phyloP scores from a whole-genome alignment of 92 coral and sea anemone genomes.

The Scolanthus callimorphus region DNA sequence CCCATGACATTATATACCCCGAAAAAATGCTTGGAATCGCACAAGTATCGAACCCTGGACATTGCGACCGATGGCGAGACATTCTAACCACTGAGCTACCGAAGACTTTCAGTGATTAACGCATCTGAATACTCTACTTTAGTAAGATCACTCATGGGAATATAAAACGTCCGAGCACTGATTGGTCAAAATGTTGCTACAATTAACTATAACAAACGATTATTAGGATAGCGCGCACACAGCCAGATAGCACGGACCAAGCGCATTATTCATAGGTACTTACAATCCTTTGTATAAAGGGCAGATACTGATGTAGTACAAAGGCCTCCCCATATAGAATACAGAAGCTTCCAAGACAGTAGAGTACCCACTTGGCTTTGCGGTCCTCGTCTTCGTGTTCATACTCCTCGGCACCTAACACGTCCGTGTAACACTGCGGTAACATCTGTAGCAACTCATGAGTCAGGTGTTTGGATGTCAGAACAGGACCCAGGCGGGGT shows the following conservation, averaged over 20 bases:
- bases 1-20: slow-evolving; percentile 1
- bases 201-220: too few species aligned
- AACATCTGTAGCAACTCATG: slow-evolving; percentile 78
- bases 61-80: not conserved
- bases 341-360: slow-evolving; percentile 71
- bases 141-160: too few species aligned
- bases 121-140: too few species aligned
- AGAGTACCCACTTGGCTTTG: slow-evolving; percentile 91
- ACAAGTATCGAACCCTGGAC: not conserved
- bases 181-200: too few species aligned
- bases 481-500: slow-evolving; percentile 89
- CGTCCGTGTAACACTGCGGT: slow-evolving; percentile 82
- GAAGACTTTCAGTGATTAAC: not conserved
- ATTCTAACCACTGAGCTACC: not conserved
- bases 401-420: slow-evolving; percentile 52
- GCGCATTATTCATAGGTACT: too few species aligned
- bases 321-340: slow-evolving; percentile 89
- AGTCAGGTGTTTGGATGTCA: slow-evolving; percentile 81
- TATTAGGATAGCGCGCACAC: too few species aligned
- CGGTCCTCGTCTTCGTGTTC: slow-evolving; percentile 80
- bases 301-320: slow-evolving; percentile 81
- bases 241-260: too few species aligned
- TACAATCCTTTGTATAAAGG: slow-evolving; percentile 68
- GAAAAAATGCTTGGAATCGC: too few species aligned
- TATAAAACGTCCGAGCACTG: too few species aligned